A percentile compares a stretch with the other conserved stretches of the same genome.
These are phyloP conservation scores for Pseudomyrmex flavicornis DNA, from an alignment of 1,140 invertebrate species.

Conservation along the genomic window DNA sequence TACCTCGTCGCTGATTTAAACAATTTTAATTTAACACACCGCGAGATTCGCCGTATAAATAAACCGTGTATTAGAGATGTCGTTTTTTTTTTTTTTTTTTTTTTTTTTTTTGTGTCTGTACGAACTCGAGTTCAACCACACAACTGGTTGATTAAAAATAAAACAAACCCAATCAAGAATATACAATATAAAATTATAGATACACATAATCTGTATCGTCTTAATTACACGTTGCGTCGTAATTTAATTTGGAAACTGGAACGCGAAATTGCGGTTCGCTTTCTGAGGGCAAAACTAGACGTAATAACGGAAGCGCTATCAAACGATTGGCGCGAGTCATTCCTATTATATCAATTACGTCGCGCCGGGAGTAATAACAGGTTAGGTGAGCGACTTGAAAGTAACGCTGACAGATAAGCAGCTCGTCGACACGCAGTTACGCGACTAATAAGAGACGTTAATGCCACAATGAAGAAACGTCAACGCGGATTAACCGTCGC, in stretches of 20 bases:
- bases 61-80: too few relatives aligned
- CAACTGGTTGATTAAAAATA: too few relatives aligned
- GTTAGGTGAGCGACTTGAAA: conserved; percentile 47
- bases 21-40: too few relatives aligned
- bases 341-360: conserved; percentile 55
- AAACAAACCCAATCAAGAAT: not conserved
- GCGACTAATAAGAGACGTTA: conserved; percentile 44
- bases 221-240: not conserved
- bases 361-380: conserved; percentile 20
- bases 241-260: conserved; percentile 7
- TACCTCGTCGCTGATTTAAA: too few relatives aligned
- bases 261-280: not conserved
- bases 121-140: too few relatives aligned
- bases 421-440: conserved; percentile 37
- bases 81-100: too few relatives aligned
- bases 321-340: conserved; percentile 37
- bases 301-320: conserved; percentile 10
- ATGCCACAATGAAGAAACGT: conserved; percentile 40
- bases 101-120: too few relatives aligned
- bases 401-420: conserved; percentile 45
- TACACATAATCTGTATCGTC: not conserved
- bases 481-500: conserved; percentile 1
- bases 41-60: too few relatives aligned
- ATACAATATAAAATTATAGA: not conserved
- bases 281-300: not conserved